Evolutionary conservation across 2,113 vertebrate genomes (phyloP), one percentile per base, ranked within the genome.

Genomic region (Theristicus caerulescens): DNA sequence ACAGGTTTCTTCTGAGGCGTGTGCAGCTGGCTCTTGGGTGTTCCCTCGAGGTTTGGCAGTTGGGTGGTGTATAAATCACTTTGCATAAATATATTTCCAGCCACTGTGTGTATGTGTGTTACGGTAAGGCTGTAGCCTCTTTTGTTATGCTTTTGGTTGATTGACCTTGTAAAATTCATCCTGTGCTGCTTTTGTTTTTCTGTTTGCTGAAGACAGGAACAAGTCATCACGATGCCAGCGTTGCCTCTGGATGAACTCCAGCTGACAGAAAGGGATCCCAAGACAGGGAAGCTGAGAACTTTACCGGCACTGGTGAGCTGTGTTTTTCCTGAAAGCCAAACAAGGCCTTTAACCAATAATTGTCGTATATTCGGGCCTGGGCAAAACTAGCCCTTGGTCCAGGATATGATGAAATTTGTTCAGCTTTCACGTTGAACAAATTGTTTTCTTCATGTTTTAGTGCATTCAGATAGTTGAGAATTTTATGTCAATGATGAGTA

Each of bases 241-340:
- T 49, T 99, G 93, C 99, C 99, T 2, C 97, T 99, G 98, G 99
- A 99, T 73, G 98, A 99, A 88, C 98, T 98, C 88, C 99, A 99
- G 96, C 98, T 99, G 93, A 99, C 98, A 1, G 98, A 98, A 93
- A 95, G 92, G 46, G 98, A 98, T 93, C 97, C 97, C 78, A 95
- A 96, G 51, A 97, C 98, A 11, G 99, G 99, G n/a, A 98, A 98
- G 94, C 98, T 97, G 62, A 98, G 97, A 90, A 98, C 98, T 42
- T 96, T 99, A 20, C 98, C 99, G 2, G 99, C 99, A 2, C 97
- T 99, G 99, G 99, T 99, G 96, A 99, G 98, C 74, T 51, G 29
- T 87, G 36, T 71, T 86, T 82, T 52, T 76, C 72, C 70, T 87
- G 58, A 80, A 93, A 65, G 84, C 46, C 86, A 58, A 81, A 55